These are phyloP conservation scores for Andrena camellia DNA, from an alignment of 2,888 invertebrate species.

Conservation along the genomic window DNA sequence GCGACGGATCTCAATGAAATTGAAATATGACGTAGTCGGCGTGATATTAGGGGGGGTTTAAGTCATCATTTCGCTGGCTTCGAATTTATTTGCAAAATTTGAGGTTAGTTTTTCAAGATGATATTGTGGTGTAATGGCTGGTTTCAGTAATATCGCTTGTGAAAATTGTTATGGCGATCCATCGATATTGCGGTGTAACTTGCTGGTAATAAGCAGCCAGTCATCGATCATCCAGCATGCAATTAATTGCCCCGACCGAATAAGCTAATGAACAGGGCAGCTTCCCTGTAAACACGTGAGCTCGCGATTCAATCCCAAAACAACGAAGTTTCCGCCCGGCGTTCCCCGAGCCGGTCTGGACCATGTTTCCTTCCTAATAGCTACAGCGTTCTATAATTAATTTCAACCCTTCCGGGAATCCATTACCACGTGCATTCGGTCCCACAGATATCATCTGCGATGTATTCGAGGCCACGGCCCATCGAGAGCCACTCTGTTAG, in stretches of 20 bases:
- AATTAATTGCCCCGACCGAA: neutral
- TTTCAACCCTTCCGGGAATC: conserved; percentile 78
- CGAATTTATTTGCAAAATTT: too few relatives aligned
- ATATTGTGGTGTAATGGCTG: too few relatives aligned
- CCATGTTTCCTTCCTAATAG: conserved; percentile 63
- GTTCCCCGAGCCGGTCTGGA: conserved; percentile 20
- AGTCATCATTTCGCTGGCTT: too few relatives aligned
- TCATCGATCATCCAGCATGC: neutral
- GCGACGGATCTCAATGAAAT: too few relatives aligned
- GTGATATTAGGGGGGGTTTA: too few relatives aligned
- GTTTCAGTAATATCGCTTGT: too few relatives aligned
- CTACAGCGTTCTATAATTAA: conserved; percentile 78
- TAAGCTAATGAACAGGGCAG: conserved; percentile 27
- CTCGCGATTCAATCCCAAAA: conserved; percentile 51
- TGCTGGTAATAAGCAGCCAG: neutral
- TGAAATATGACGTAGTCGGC: too few relatives aligned
- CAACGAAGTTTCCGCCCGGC: conserved; percentile 53
- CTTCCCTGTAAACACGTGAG: conserved; percentile 38
- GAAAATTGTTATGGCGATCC: neutral
- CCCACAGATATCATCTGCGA: conserved; percentile 71
- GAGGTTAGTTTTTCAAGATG: too few relatives aligned
- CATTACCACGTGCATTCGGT: conserved; percentile 76
- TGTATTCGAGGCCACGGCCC: conserved; percentile 56
- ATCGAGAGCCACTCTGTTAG: conserved; percentile 42
- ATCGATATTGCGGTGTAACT: neutral